A percentile compares a stretch with the other conserved stretches of the same genome.
phyloP scores from a whole-genome alignment of 2,797 vertebrate species.

The Bradypodion ventrale region DNA sequence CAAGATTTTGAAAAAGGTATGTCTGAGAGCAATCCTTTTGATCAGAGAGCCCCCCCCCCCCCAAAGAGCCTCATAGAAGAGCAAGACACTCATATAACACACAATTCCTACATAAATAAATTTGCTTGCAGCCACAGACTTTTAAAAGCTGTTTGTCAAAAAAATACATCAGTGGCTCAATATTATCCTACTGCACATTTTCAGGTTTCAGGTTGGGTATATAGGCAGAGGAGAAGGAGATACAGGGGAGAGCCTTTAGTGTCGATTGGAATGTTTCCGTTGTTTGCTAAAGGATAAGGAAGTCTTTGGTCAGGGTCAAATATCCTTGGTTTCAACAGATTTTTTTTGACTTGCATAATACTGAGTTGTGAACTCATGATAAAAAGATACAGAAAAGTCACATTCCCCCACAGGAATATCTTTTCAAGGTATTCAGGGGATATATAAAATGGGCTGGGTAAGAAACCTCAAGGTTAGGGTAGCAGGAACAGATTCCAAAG shows the following conservation, averaged over 20 bases:
- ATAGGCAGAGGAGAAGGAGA: background rate
- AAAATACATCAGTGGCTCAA: conserved; percentile 51
- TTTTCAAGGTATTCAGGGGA: conserved; percentile 38
- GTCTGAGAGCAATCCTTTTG: background rate
- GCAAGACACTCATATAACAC: background rate
- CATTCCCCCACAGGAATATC: conserved; percentile 23
- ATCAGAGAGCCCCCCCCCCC: too few relatives aligned
- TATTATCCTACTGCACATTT: conserved; percentile 64
- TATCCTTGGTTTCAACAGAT: conserved; percentile 60
- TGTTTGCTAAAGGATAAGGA: conserved; percentile 74
- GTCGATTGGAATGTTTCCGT: conserved; percentile 66
- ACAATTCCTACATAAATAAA: background rate
- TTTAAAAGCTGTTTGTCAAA: conserved; percentile 32
- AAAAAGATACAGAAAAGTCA: conserved; percentile 55
- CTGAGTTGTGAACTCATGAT: conserved; percentile 56
- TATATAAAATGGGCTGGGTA: conserved; percentile 52
- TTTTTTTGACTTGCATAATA: conserved; percentile 52
- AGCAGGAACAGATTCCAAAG: background rate
- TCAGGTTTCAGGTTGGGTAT: conserved; percentile 62
- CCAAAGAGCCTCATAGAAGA: background rate
- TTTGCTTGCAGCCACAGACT: conserved; percentile 19
- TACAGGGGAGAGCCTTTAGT: conserved; percentile 26
- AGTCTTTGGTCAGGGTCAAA: conserved; percentile 69
- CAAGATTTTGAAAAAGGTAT: background rate
- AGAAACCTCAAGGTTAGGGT: conserved; percentile 34